These are phyloP conservation scores for Leptestheria dahalacensis DNA, from an alignment of 1,140 invertebrate genomes.

Conservation along the genomic window DNA sequence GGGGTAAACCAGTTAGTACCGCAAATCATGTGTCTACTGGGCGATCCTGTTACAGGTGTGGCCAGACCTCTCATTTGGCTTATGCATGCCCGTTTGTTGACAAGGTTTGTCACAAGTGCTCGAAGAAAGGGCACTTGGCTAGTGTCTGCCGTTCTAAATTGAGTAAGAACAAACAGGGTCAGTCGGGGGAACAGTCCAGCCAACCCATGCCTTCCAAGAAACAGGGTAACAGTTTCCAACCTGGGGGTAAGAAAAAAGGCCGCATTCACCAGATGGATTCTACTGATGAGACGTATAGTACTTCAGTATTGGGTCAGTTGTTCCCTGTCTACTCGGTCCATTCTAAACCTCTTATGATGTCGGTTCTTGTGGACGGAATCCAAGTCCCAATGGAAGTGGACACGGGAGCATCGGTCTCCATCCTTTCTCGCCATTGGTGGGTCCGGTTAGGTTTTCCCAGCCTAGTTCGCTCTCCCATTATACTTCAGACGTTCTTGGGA, in stretches of 20 bases:
- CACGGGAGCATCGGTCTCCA: constrained; percentile 1
- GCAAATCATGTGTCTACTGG: neutral
- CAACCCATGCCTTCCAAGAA: neutral
- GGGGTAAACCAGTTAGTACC: neutral
- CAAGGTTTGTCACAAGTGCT: constrained; percentile 10
- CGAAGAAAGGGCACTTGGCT: constrained; percentile 13
- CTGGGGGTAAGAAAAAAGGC: neutral
- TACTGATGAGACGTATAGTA: neutral
- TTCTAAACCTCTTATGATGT: neutral
- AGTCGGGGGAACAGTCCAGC: neutral
- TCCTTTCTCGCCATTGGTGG: neutral
- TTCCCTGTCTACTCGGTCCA: neutral
- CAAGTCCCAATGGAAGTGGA: constrained; percentile 1
- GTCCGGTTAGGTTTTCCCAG: neutral
- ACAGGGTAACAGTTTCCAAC: neutral
- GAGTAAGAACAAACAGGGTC: too few species aligned
- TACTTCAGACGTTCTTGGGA: neutral
- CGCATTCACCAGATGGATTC: neutral
- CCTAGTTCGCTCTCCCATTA: neutral
- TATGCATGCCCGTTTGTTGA: neutral
- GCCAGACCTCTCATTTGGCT: neutral
- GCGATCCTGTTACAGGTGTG: constrained; percentile 8
- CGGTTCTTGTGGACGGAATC: neutral
- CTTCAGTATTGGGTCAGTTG: neutral
- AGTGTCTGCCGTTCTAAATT: constrained; percentile 6